Conservation (phyloP, 2,113 vertebrate species). For the Pelvicachromis taeniatus region DNA sequence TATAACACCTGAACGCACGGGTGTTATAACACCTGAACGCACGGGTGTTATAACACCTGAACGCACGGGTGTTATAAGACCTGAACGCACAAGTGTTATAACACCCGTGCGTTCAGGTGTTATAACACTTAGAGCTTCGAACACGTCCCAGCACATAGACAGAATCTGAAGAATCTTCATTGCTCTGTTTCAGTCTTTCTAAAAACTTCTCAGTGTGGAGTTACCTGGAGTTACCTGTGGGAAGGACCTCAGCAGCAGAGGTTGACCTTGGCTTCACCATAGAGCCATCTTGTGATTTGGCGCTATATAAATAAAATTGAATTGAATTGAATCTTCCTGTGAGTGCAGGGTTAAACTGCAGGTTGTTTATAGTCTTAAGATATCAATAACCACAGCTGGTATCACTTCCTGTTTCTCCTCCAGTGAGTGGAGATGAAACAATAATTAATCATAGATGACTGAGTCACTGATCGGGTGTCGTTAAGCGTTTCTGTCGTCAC, state of each 20-base stretch:
- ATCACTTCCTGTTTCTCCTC: not conserved
- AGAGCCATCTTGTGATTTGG: no score
- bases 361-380: not conserved
- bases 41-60: not conserved
- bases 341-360: not conserved
- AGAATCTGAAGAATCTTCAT: not conserved
- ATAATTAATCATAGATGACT: not conserved
- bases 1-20: not conserved
- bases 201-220: not conserved
- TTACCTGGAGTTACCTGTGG: not conserved
- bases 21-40: not conserved
- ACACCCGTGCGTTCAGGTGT: no score
- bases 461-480: not conserved
- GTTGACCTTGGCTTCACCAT: not conserved
- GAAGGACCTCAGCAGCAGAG: not conserved
- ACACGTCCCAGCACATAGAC: not conserved
- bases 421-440: not conserved
- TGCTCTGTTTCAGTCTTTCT: not conserved
- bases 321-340: no score
- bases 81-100: not conserved
- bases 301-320: no score
- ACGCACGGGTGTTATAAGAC: no score
- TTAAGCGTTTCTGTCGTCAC: not conserved
- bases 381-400: not conserved
- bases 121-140: not conserved